Conservation (phyloP, 2,797 vertebrate species). For the Gambusia yucatana region DNA sequence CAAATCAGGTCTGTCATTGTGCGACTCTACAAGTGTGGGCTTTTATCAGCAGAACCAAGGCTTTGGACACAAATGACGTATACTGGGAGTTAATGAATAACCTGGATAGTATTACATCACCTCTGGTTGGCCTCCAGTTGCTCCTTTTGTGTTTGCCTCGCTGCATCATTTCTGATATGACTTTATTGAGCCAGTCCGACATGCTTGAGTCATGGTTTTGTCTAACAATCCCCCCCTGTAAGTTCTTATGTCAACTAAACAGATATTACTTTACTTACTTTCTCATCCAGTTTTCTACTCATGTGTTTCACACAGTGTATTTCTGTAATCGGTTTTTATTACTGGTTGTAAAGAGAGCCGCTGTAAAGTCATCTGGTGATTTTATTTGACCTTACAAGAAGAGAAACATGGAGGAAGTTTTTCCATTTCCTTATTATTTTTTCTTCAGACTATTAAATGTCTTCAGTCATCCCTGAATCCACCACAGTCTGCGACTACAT, state of each 20-base stretch:
- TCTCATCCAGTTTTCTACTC: slow-evolving; percentile 23
- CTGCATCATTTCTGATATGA: slow-evolving; percentile 51
- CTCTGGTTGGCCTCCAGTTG: slow-evolving; percentile 60
- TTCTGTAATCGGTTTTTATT: slow-evolving; percentile 32
- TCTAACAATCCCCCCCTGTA: slow-evolving; percentile 11
- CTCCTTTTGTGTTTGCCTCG: slow-evolving; percentile 66
- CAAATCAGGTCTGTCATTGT: slow-evolving; percentile 49
- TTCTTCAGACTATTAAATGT: not conserved
- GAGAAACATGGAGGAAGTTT: not conserved
- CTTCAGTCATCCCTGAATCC: not conserved
- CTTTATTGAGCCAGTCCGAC: slow-evolving; percentile 38
- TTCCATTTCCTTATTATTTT: slow-evolving; percentile 26
- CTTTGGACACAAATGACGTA: slow-evolving; percentile 68
- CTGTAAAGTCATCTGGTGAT: slow-evolving; percentile 43
- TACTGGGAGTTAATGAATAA: slow-evolving; percentile 74
- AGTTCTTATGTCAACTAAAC: slow-evolving; percentile 19
- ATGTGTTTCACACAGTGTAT: not conserved
- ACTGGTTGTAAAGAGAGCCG: slow-evolving; percentile 21
- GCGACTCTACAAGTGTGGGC: slow-evolving; percentile 24
- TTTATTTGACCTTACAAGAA: slow-evolving; percentile 24
- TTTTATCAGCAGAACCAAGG: slow-evolving; percentile 35
- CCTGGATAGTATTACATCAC: slow-evolving; percentile 73
- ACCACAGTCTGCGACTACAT: not conserved
- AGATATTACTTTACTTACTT: slow-evolving; percentile 22
- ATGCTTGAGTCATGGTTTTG: slow-evolving; percentile 38